phyloP scores from a whole-genome alignment of 1,140 invertebrate genomes.

The Caerostris extrusa region DNA sequence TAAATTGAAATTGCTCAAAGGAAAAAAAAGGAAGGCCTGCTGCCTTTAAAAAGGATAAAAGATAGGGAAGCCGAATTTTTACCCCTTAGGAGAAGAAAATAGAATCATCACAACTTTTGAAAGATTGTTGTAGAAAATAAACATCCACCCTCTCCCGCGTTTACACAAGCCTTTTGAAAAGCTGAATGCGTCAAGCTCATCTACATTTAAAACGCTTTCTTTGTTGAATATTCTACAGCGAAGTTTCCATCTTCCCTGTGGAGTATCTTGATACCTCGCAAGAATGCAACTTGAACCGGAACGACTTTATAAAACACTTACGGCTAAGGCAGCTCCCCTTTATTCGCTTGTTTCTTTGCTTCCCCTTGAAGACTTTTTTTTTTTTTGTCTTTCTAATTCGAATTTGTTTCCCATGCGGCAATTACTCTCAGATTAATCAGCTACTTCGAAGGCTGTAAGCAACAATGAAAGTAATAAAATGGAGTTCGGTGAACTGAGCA shows the following conservation, averaged over 20 bases:
- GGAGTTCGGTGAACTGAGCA: background rate
- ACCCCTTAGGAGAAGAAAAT: slow-evolving; percentile 16
- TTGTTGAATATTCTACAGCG: slow-evolving; percentile 54
- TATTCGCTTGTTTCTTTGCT: slow-evolving; percentile 29
- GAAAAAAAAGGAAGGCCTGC: background rate
- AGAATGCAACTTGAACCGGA: slow-evolving; percentile 25
- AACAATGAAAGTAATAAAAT: slow-evolving; percentile 34
- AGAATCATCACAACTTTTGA: slow-evolving; percentile 65
- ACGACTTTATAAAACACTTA: slow-evolving; percentile 68
- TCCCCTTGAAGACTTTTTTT: background rate
- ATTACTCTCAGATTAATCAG: slow-evolving; percentile 55
- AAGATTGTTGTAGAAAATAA: slow-evolving; percentile 71
- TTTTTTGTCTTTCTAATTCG: slow-evolving; percentile 31
- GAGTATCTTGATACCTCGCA: slow-evolving; percentile 49
- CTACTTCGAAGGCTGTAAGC: slow-evolving; percentile 43
- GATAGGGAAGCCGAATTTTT: background rate
- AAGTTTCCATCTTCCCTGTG: background rate
- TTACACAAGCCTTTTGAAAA: slow-evolving; percentile 64
- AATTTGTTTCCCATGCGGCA: slow-evolving; percentile 52
- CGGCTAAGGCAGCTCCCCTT: slow-evolving; percentile 14
- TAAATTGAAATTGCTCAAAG: background rate
- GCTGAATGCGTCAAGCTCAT: slow-evolving; percentile 51
- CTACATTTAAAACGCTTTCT: slow-evolving; percentile 72
- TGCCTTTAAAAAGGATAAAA: background rate
- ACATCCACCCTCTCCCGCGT: slow-evolving; percentile 16